Conservation (phyloP, 2,888 invertebrate species). For the Sinotaia quadrata region DNA sequence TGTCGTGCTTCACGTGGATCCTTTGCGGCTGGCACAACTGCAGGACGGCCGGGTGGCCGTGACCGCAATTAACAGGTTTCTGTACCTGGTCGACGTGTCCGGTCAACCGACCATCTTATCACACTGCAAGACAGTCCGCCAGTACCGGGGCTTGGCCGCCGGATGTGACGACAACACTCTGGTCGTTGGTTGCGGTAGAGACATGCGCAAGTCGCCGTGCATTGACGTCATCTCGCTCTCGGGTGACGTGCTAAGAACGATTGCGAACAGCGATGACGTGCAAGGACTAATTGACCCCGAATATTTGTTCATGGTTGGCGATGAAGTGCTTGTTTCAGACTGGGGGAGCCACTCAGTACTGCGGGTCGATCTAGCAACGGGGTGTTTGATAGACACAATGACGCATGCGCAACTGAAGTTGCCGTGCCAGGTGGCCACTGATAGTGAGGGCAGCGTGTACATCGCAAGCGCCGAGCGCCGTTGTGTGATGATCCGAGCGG, state of each 20-base stretch:
- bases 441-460: neutral
- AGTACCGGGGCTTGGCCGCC: neutral
- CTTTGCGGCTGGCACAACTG: neutral
- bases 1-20: neutral
- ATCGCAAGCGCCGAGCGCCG: neutral
- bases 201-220: neutral
- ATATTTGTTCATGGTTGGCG: neutral
- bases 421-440: neutral
- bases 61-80: neutral
- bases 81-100: neutral
- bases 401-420: neutral
- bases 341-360: neutral
- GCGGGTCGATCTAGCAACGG: neutral
- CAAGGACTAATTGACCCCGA: neutral
- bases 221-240: neutral
- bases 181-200: neutral
- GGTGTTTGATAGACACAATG: neutral
- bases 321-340: neutral
- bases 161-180: neutral
- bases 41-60: neutral
- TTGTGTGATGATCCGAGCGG: neutral
- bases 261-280: neutral
- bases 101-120: neutral
- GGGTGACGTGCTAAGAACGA: neutral
- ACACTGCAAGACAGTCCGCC: neutral